These are phyloP conservation scores for Luscinia megarhynchos DNA, from an alignment of 2,797 vertebrate genomes.

Conservation along the genomic window DNA sequence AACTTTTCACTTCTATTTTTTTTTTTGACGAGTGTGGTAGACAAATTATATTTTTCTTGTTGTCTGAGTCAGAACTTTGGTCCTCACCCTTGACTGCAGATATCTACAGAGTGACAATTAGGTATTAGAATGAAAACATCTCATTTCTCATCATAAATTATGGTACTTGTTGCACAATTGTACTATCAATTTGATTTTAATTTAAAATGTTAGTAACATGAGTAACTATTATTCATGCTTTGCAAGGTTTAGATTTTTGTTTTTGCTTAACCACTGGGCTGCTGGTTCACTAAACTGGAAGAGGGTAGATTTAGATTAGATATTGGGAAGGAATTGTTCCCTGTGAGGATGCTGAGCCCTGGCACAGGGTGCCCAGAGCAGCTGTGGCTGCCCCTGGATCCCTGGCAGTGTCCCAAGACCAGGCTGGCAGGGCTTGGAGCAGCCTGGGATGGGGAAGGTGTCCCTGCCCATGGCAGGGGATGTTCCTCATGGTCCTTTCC, in stretches of 20 bases:
- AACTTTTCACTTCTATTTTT: not conserved
- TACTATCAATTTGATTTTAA: not conserved
- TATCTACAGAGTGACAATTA: not conserved
- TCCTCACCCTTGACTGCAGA: not conserved
- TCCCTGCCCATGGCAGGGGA: not conserved
- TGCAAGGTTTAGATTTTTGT: not conserved
- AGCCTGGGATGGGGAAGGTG: not conserved
- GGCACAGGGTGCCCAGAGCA: too few species aligned
- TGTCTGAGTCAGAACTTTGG: not conserved
- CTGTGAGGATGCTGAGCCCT: too few species aligned
- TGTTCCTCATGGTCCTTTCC: rapidly evolving
- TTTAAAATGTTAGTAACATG: rapidly evolving
- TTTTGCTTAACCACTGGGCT: not conserved
- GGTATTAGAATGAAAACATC: not conserved
- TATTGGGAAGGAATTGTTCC: not conserved
- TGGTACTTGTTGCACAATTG: not conserved
- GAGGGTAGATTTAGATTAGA: not conserved
- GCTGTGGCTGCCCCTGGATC: not conserved
- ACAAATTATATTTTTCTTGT: not conserved
- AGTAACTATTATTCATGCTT: not conserved
- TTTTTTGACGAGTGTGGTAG: not conserved
- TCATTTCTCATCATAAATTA: not conserved
- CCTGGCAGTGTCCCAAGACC: not conserved
- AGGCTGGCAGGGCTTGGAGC: rapidly evolving
- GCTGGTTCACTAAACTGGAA: not conserved